These are phyloP conservation scores for Petroica traversi DNA, from an alignment of 2,113 vertebrate genomes.

Conservation along the genomic window DNA sequence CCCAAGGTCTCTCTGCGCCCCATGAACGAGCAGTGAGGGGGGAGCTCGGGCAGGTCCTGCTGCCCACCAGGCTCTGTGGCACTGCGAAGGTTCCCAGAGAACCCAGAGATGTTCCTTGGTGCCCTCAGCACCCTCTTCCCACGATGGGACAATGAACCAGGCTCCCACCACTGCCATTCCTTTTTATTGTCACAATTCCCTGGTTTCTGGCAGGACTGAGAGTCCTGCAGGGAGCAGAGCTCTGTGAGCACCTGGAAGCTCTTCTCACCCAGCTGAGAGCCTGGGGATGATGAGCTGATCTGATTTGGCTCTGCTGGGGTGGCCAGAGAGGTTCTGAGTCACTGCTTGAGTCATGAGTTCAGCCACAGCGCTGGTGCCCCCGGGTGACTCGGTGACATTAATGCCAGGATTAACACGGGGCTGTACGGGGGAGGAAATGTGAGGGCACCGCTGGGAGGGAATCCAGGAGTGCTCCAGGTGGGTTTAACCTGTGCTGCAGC, in stretches of 20 bases:
- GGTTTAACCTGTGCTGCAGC: background rate
- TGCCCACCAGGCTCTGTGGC: rapidly evolving
- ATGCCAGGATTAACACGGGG: background rate
- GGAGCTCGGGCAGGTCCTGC: background rate
- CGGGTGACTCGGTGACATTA: background rate
- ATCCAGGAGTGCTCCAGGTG: background rate
- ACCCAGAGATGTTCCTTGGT: background rate
- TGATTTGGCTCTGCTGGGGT: background rate
- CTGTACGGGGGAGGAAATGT: background rate
- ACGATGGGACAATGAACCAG: rapidly evolving
- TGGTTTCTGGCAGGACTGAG: background rate
- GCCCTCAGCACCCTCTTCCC: background rate
- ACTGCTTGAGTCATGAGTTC: conserved; percentile 5
- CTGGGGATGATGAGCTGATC: background rate
- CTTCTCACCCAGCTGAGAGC: background rate
- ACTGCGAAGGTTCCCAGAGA: background rate
- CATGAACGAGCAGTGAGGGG: rapidly evolving
- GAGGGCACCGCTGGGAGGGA: background rate
- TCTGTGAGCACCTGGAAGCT: background rate
- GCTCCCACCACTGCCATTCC: background rate
- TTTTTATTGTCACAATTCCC: background rate
- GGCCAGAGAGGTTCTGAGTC: background rate
- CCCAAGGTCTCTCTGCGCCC: background rate
- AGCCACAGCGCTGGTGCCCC: background rate
- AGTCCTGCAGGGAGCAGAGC: background rate